Evolutionary conservation across 2,888 invertebrate species (phyloP).

Genomic region (Caenorhabditis angaria): DNA sequence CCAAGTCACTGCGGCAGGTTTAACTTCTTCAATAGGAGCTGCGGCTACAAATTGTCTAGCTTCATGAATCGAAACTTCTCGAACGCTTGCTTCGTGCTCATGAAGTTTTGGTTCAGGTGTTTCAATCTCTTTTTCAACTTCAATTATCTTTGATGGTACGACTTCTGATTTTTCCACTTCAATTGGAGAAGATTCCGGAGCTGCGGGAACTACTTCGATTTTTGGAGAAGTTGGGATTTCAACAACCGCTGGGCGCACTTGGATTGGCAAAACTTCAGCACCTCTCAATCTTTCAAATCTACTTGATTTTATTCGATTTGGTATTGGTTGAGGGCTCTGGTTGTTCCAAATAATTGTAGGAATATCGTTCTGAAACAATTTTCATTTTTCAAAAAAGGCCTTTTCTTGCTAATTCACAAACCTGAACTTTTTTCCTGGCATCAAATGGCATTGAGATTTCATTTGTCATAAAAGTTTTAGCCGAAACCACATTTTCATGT

Average conservation of each 20-base stretch:
- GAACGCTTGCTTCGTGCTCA: neutral
- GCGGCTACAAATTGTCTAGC: neutral
- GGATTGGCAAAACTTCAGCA: conserved; percentile 16
- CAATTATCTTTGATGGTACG: neutral
- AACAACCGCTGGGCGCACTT: neutral
- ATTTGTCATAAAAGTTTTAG: conserved; percentile 42
- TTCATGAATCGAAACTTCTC: neutral
- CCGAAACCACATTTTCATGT: neutral
- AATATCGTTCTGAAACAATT: neutral
- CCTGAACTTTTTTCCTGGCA: conserved; percentile 28
- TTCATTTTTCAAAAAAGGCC: neutral
- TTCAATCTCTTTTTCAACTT: neutral
- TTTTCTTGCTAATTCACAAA: neutral
- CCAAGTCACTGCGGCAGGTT: too few relatives aligned
- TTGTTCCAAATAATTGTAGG: conserved; percentile 4
- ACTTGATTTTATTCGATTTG: conserved; percentile 16
- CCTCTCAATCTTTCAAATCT: conserved; percentile 41
- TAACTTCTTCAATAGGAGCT: neutral
- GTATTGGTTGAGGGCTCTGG: neutral
- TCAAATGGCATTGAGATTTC: conserved; percentile 45
- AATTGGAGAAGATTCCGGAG: neutral
- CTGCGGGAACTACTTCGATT: neutral
- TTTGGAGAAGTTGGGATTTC: neutral
- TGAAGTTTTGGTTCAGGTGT: neutral
- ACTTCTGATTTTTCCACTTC: neutral